These are phyloP conservation scores for Drosophila monieri DNA, from an alignment of 2,888 invertebrate genomes.

Conservation along the genomic window DNA sequence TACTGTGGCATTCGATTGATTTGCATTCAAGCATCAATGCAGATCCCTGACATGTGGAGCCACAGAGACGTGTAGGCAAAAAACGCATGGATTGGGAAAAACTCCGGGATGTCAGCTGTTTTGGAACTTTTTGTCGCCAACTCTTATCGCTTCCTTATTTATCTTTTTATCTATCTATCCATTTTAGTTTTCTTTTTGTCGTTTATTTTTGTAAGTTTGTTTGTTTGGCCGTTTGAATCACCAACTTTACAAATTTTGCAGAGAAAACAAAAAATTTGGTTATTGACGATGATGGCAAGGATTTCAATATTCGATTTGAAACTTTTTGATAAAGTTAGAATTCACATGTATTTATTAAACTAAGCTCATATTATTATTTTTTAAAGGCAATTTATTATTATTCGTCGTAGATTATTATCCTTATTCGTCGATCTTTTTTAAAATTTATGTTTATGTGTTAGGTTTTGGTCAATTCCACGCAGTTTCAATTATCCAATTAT, in stretches of 20 bases:
- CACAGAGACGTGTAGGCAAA: conserved; percentile 9
- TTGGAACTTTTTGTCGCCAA: conserved; percentile 37
- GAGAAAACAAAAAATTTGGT: conserved; percentile 63
- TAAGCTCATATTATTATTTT: conserved; percentile 4
- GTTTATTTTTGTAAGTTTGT: conserved; percentile 24
- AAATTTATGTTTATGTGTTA: background rate
- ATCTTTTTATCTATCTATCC: conserved; percentile 11
- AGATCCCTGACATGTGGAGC: conserved; percentile 51
- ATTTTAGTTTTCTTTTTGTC: conserved; percentile 18
- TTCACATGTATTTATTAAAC: conserved; percentile 29
- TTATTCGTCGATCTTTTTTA: background rate
- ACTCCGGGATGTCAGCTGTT: conserved; percentile 39
- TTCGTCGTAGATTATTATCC: too few relatives aligned
- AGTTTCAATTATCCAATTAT: background rate
- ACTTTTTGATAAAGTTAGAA: conserved; percentile 16
- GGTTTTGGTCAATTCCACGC: background rate
- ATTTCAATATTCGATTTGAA: conserved; percentile 36
- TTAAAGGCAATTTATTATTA: background rate
- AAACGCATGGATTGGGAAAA: conserved; percentile 1
- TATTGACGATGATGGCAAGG: conserved; percentile 38
- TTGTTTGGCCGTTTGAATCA: conserved; percentile 41
- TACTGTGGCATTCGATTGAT: conserved; percentile 32
- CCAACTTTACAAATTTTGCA: conserved; percentile 75
- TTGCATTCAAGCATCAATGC: conserved; percentile 63
- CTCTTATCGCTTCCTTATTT: conserved; percentile 41